Conservation (phyloP, 1,140 invertebrate species). For the Bombyx mandarina region DNA sequence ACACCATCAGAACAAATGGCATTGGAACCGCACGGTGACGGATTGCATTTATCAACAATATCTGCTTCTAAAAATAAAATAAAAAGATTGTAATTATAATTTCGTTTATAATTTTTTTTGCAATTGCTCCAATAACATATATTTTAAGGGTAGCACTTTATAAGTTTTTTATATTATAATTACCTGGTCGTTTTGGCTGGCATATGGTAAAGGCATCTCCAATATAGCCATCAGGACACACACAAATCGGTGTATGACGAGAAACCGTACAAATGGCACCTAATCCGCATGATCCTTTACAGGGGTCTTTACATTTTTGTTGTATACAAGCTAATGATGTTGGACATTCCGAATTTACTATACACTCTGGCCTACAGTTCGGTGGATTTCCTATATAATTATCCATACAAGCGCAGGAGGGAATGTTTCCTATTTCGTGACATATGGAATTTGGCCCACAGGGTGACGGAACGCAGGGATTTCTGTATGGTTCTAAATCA, state of each 20-base stretch:
- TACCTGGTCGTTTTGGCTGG: constrained; percentile 63
- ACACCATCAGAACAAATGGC: constrained; percentile 73
- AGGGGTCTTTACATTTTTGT: constrained; percentile 80
- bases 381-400: constrained; percentile 80
- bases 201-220: constrained; percentile 80
- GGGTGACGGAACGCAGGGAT: constrained; percentile 82
- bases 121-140: neutral
- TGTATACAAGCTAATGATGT: constrained; percentile 78
- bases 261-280: constrained; percentile 79
- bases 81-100: constrained; percentile 6
- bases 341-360: constrained; percentile 79
- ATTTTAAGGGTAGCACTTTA: neutral
- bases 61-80: constrained; percentile 24
- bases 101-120: neutral
- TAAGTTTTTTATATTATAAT: constrained; percentile 2
- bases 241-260: constrained; percentile 81
- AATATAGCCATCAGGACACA: constrained; percentile 77
- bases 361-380: constrained; percentile 82
- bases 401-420: constrained; percentile 78
- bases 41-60: constrained; percentile 58
- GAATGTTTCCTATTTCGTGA: constrained; percentile 72
- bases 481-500: constrained; percentile 69
- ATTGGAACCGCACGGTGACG: constrained; percentile 79
- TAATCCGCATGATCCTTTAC: constrained; percentile 78
- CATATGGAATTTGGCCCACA: constrained; percentile 82